Conservation (phyloP, 1,140 invertebrate genomes). For the Piezodorus guildinii region DNA sequence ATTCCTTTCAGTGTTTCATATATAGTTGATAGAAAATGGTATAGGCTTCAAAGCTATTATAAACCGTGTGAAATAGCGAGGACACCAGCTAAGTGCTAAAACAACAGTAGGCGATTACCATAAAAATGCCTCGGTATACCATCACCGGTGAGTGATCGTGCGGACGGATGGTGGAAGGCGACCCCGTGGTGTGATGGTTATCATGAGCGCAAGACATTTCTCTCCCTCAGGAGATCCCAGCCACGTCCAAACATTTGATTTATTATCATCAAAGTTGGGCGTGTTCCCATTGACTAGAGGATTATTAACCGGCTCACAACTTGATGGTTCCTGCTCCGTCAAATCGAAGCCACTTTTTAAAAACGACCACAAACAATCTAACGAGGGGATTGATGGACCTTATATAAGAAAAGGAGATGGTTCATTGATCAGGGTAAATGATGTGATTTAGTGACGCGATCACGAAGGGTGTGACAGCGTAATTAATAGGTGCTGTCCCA, state of each 20-base stretch:
- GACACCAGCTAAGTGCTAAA: no score
- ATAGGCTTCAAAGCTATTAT: no score
- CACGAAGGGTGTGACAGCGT: slow-evolving; percentile 9
- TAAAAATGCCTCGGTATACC: no score
- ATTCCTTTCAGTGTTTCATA: no score
- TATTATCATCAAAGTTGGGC: slow-evolving; percentile 15
- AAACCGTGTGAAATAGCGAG: no score
- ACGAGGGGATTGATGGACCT: slow-evolving; percentile 11
- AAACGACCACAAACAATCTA: slow-evolving; percentile 15
- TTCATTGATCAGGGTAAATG: slow-evolving; percentile 12
- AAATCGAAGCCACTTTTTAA: slow-evolving; percentile 5
- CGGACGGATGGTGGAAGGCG: no score
- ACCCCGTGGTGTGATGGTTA: no score
- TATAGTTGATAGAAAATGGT: no score
- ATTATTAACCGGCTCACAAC: slow-evolving; percentile 5
- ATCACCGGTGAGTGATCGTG: no score
- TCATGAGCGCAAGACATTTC: no score
- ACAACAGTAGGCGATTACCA: no score
- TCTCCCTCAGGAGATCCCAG: no score
- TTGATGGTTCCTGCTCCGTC: not conserved
- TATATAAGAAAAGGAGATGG: slow-evolving; percentile 16
- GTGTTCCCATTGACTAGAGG: slow-evolving; percentile 7
- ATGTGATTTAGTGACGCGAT: slow-evolving; percentile 13
- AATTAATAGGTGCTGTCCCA: slow-evolving; percentile 5
- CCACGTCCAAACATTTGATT: not conserved